phyloP scores from a whole-genome alignment of 23 tunicate species.

The Trididemnum miniatum region DNA sequence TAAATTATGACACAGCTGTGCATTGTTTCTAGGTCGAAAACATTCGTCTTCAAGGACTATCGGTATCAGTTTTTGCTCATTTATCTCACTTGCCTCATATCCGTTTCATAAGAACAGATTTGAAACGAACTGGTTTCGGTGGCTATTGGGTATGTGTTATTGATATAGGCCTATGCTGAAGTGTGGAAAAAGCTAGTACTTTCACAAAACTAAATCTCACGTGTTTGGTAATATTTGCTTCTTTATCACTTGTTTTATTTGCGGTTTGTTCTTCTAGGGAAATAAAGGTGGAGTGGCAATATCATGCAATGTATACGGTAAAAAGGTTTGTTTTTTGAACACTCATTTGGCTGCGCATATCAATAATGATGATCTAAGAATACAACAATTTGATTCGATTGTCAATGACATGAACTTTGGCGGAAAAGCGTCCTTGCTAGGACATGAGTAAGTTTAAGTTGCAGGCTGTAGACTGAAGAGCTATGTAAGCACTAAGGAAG shows the following conservation, averaged over 20 bases:
- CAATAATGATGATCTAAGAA: constrained; percentile 26
- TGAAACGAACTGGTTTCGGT: constrained; percentile 66
- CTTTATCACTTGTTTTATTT: too few relatives aligned
- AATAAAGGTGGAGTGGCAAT: constrained; percentile 93
- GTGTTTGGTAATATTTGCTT: too few relatives aligned
- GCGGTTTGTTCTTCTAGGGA: too few relatives aligned
- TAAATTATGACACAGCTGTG: too few relatives aligned
- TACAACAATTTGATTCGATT: constrained; percentile 60
- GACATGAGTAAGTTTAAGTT: constrained; percentile 95
- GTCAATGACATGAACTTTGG: constrained; percentile 48
- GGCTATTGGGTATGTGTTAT: constrained; percentile 38
- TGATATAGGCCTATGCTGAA: too few relatives aligned
- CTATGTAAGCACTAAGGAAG: too few relatives aligned
- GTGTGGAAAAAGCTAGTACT: too few relatives aligned
- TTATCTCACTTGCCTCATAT: constrained; percentile 70
- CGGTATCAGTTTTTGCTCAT: constrained; percentile 62
- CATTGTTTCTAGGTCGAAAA: constrained; percentile 69
- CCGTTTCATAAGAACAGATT: constrained; percentile 51
- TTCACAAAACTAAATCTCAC: too few relatives aligned
- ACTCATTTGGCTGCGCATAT: constrained; percentile 70
- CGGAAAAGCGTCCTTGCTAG: constrained; percentile 38
- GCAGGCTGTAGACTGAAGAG: too few relatives aligned
- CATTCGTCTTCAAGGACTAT: constrained; percentile 84
- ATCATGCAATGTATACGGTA: constrained; percentile 46
- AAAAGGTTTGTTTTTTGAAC: constrained; percentile 62